Evolutionary conservation across 2,797 vertebrate genomes (phyloP).

Genomic region (Cyclura pinguis): DNA sequence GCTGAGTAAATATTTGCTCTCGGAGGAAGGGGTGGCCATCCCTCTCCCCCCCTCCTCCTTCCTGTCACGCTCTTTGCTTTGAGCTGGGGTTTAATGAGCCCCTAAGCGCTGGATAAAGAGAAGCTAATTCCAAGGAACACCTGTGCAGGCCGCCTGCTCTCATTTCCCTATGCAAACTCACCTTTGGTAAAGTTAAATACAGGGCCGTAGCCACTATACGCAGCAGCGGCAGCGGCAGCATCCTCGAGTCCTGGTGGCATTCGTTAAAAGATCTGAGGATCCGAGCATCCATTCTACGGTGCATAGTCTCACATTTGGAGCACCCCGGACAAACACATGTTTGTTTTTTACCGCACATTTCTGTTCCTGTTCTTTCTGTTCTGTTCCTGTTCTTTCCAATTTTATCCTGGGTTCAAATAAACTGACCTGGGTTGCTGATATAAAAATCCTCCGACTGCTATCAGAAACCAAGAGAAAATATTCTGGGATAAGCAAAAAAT

Average conservation of each 20-base stretch:
- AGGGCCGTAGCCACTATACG: background rate
- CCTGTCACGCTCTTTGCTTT: background rate
- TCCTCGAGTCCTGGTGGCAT: background rate
- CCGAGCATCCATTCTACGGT: too few relatives aligned
- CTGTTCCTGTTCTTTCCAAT: too few relatives aligned
- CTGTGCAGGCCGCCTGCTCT: background rate
- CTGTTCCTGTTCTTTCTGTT: too few relatives aligned
- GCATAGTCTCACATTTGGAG: background rate
- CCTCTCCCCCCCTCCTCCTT: too few relatives aligned
- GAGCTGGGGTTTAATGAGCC: background rate
- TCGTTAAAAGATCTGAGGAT: background rate
- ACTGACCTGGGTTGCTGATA: too few relatives aligned
- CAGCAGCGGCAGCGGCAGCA: background rate
- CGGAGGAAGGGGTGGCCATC: too few relatives aligned
- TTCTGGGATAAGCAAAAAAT: too few relatives aligned
- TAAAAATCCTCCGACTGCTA: too few relatives aligned
- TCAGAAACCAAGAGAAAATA: too few relatives aligned
- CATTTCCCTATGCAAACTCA: conserved; percentile 69
- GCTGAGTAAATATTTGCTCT: conserved; percentile 35
- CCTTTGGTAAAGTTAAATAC: background rate
- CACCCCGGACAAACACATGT: background rate
- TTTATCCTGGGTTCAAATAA: too few relatives aligned
- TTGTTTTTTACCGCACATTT: background rate
- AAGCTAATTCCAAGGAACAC: conserved; percentile 1
- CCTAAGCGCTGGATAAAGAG: background rate